A percentile compares a stretch with the other conserved stretches of the same genome.
phyloP scores from a whole-genome alignment of 2,797 vertebrate species.

The Urophycis tenuis region DNA sequence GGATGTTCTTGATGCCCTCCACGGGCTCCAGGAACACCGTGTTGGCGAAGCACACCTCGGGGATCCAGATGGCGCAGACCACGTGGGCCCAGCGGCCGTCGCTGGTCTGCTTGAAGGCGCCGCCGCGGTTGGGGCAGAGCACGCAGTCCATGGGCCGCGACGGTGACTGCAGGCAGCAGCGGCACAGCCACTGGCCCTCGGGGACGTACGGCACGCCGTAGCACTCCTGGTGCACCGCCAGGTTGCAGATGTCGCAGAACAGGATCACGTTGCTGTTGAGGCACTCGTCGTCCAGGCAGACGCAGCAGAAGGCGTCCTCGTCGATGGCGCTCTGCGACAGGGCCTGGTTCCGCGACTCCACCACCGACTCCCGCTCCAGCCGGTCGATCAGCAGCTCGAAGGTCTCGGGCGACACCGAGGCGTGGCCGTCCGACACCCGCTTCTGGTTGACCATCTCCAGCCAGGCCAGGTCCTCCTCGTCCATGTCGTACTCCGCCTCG shows the following conservation, averaged over 20 bases:
- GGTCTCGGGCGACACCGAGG: constrained; percentile 80
- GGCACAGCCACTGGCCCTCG: constrained; percentile 97
- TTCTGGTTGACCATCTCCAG: constrained; percentile 96
- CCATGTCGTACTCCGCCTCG: constrained; percentile 97
- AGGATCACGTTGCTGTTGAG: constrained; percentile 98
- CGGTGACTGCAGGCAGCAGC: constrained; percentile 94
- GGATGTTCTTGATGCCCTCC: constrained; percentile 94
- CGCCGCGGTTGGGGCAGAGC: constrained; percentile 94
- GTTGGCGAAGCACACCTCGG: constrained; percentile 97
- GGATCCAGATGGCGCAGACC: constrained; percentile 98
- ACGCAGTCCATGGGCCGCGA: constrained; percentile 93
- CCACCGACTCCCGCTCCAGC: constrained; percentile 88
- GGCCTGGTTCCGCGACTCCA: constrained; percentile 85
- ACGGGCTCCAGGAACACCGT: constrained; percentile 97
- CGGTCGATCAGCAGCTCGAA: constrained; percentile 93
- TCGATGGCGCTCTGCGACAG: constrained; percentile 84
- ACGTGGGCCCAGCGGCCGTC: constrained; percentile 98
- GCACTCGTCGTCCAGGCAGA: constrained; percentile 96
- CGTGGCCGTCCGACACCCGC: constrained; percentile 82
- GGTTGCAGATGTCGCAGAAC: constrained; percentile 97
- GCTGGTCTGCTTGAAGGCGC: constrained; percentile 97
- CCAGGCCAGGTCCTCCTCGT: constrained; percentile 96
- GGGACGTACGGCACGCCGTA: constrained; percentile 98
- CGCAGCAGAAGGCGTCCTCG: constrained; percentile 93
- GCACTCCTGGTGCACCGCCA: constrained; percentile 98